Percentiles rank a stretch among this genome's conserved stretches.
These are phyloP conservation scores for Octodonta nipae DNA, from an alignment of 2,888 invertebrate genomes.

Conservation along the genomic window DNA sequence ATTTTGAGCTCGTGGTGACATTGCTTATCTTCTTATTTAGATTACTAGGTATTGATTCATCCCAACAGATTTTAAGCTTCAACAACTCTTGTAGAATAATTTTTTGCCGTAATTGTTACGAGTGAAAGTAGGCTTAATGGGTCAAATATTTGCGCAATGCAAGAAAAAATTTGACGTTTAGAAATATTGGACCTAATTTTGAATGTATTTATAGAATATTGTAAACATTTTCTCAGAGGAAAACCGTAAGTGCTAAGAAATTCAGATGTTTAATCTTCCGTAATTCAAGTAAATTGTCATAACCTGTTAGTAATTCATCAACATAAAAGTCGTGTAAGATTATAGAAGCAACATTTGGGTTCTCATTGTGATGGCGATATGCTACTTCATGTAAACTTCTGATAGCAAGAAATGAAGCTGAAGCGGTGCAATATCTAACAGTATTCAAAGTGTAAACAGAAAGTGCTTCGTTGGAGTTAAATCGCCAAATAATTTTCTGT, in stretches of 20 bases:
- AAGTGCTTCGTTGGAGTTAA: constrained; percentile 11
- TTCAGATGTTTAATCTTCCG: constrained; percentile 2
- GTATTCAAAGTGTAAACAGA: constrained; percentile 1
- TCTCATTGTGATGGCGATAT: neutral
- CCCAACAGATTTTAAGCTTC: constrained; percentile 8
- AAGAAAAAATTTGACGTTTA: constrained; percentile 9
- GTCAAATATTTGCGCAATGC: constrained; percentile 9
- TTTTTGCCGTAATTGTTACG: constrained; percentile 7
- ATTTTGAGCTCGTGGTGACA: too few relatives aligned
- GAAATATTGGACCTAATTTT: neutral
- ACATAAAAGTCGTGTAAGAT: constrained; percentile 13
- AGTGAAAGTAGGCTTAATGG: constrained; percentile 9
- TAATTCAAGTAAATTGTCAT: constrained; percentile 3
- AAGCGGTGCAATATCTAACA: constrained; percentile 8
- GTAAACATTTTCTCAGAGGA: constrained; percentile 10
- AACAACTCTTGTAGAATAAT: constrained; percentile 10
- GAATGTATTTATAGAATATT: constrained; percentile 3
- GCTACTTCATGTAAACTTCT: constrained; percentile 8
- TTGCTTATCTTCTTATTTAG: constrained; percentile 5
- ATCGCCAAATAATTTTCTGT: constrained; percentile 16
- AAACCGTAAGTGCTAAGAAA: constrained; percentile 4
- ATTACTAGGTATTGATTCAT: constrained; percentile 9
- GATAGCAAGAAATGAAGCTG: constrained; percentile 21
- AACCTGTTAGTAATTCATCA: constrained; percentile 13
- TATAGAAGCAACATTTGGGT: neutral